phyloP scores from a whole-genome alignment of 2,888 invertebrate species.

The Melangyna quadrimaculata region DNA sequence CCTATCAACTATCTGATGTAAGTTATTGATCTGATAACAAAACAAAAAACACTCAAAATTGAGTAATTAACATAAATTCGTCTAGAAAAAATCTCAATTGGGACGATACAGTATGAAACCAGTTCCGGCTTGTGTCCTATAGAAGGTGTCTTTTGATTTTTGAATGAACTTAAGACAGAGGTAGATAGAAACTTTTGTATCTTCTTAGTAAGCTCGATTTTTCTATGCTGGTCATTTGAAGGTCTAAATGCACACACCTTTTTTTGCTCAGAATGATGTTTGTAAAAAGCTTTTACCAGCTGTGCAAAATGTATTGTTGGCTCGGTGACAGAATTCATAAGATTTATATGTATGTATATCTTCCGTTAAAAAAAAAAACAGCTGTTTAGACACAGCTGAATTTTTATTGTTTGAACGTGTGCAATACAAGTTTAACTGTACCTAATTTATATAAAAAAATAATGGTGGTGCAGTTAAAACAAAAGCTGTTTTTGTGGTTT shows the following conservation, averaged over 20 bases:
- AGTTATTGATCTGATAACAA: neutral
- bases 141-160: neutral
- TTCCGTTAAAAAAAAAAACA: neutral
- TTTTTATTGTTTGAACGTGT: neutral
- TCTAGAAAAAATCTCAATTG: neutral
- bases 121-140: constrained; percentile 15
- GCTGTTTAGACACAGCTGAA: constrained; percentile 33
- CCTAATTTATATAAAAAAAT: neutral
- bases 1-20: neutral
- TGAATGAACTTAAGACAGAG: too few relatives aligned
- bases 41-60: constrained; percentile 4
- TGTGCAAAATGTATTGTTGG: constrained; percentile 24
- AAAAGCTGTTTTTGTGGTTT: neutral
- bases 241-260: constrained; percentile 46
- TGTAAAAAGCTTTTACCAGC: constrained; percentile 28
- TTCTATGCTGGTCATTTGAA: constrained; percentile 28
- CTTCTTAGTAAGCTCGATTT: constrained; percentile 18
- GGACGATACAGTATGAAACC: neutral
- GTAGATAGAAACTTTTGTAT: too few relatives aligned
- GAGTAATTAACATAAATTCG: neutral
- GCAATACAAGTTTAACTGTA: neutral
- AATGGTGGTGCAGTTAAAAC: neutral
- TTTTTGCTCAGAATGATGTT: neutral
- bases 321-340: constrained; percentile 3
- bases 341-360: too few relatives aligned